Evolutionary conservation across 1,140 invertebrate genomes (phyloP), one percentile per base, ranked within the genome.

Genomic region (Kradibia gibbosae): DNA sequence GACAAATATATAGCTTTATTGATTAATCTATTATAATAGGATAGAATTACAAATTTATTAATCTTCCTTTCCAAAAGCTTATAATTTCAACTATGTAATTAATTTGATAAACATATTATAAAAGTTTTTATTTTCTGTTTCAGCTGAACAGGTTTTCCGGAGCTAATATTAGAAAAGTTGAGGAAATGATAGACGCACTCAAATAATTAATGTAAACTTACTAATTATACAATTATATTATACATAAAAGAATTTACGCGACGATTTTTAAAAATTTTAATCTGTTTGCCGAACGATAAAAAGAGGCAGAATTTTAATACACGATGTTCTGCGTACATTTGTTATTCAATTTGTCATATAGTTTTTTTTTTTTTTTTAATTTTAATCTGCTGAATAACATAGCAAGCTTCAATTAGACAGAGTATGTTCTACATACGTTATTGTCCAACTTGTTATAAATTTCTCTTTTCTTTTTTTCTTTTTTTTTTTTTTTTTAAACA

Each of bases 151-250:
- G 93, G 77, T 96, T 97, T 88, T 94, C 95, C 81, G 97, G 97
- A 28, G 96, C 96, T 50, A 97, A 96, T 88, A 92, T 93, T 57
- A 92, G 94, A 8, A 96, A 95, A 89, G 90, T 98, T 22, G 93
- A 92, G 86, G 55, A 60, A 79, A 73, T 55, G 57, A 62, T 28
- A 81, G 5, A 36, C 11, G n/a, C 42, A 42, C 39, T 25, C 53
- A 78, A 78, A 65, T 48, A 57, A 55, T 75, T 0, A 53, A 53
- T 55, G 62, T 28, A 13, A 80, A 81, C 67, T 50, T 72, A 1
- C 39, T 20, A 57, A 79, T 25, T 55, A 75, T 80, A 57, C 65
- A 83, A 17, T 77, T 73, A 83, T 84, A 20, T 65, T 82, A 73
- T 39, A 81, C 48, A 80, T 15, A 42, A 34, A 71, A 78, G 72